Base-by-base conservation (phyloP, 92 coral and sea anemone genomes). In the Isaurus tuberculatus region DNA sequence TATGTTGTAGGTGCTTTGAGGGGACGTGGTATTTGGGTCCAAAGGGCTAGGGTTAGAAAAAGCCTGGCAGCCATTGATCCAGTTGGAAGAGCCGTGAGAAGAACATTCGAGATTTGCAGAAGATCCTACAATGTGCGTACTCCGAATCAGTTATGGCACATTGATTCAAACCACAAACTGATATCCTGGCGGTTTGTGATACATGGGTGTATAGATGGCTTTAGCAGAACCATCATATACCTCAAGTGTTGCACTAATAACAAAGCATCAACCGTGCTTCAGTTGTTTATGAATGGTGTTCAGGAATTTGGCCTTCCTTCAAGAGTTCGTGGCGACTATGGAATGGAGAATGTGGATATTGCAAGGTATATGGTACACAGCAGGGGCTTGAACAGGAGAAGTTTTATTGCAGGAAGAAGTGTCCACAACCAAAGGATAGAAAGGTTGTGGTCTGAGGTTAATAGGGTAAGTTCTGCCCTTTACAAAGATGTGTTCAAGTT, bases 401-500 rank as follows among this genome's bases (percentile, higher is more conserved):
- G 58, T 49, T 49, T 49, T 49, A 49, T 49, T 49, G 58, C 58
- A 49, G 58, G 58, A 49, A 49, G 58, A 49, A 49, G 58, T 49
- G 58, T 49, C 58, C 58, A 49, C 20, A 49, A 49, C 58, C 58
- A 49, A 49, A 49, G 58, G 58, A 49, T 49, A 13, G 58, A 49
- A 13, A 14, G 58, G 58, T 34, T 86, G 65, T 86, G 84, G 79
- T 75, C 72, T 4, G 89, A 86, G 70, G 89, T 86, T 8, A 63
- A 80, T 49, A 80, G 85, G 68, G 79, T 80, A 14, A n/a, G 65
- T 49, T 79, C 84, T 53, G 74, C 71, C 36, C 84, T 79, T 49
- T 81, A 55, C 26, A 81, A 81, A 81, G 80, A 67, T 58, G 69
- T 79, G 34, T 86, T 86, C 66, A 40, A 79, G 48, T 86, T 86